A percentile compares a stretch with the other conserved stretches of the same genome.
Conservation (phyloP, 2,797 vertebrate genomes). For the Sphaeramia orbicularis region DNA sequence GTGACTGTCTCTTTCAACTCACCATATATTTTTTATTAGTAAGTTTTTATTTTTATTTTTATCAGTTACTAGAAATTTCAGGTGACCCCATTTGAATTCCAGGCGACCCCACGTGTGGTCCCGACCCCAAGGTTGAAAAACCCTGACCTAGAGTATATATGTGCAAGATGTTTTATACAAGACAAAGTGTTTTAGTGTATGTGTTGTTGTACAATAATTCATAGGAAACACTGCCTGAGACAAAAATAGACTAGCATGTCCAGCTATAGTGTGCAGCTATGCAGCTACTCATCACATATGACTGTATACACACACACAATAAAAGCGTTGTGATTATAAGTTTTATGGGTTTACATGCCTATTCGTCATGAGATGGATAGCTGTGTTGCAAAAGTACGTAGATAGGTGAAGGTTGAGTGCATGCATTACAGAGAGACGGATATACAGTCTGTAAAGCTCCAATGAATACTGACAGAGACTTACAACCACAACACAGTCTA, state of each 20-base stretch:
- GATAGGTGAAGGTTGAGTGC: neutral
- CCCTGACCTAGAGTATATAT: too few species aligned
- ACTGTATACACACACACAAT: neutral
- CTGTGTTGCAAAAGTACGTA: conserved; percentile 18
- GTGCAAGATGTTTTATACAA: neutral
- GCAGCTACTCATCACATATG: neutral
- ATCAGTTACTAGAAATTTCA: too few species aligned
- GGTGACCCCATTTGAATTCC: too few species aligned
- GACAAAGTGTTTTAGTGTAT: conserved; percentile 2
- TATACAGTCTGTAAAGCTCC: conserved; percentile 16
- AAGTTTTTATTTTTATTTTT: too few species aligned
- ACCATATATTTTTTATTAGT: too few species aligned
- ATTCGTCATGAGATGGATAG: conserved; percentile 50
- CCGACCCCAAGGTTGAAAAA: too few species aligned
- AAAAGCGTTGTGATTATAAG: neutral
- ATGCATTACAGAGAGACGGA: conserved; percentile 14
- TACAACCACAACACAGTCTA: conserved; percentile 20
- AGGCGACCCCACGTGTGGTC: too few species aligned
- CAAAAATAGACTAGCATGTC: conserved; percentile 22
- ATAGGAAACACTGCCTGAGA: conserved; percentile 3
- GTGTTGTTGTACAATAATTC: conserved; percentile 7
- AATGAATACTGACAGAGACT: conserved; percentile 43
- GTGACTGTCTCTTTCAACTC: too few species aligned
- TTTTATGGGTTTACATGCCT: conserved; percentile 33
- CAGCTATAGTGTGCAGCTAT: conserved; percentile 16